Evolutionary conservation across 1,140 invertebrate genomes (phyloP).

Genomic region (Stegodyphus dumicola): DNA sequence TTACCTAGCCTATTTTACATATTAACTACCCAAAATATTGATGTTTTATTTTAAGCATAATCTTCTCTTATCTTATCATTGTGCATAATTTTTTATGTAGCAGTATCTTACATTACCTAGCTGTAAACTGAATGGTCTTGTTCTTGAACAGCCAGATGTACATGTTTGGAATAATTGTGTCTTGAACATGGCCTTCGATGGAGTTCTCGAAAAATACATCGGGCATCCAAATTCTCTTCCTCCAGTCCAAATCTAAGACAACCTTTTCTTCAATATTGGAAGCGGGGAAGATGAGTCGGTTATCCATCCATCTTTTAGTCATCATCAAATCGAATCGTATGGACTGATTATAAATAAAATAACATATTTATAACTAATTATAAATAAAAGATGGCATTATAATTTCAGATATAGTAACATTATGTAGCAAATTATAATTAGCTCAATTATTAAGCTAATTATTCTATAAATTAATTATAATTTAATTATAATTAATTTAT

Average conservation of each 20-base stretch:
- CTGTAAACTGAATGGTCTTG: slow-evolving; percentile 51
- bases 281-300: slow-evolving; percentile 17
- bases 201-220: slow-evolving; percentile 59
- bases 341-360: slow-evolving; percentile 7
- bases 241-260: slow-evolving; percentile 44
- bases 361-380: too few species aligned
- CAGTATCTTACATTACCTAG: slow-evolving; percentile 14
- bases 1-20: too few species aligned
- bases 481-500: too few species aligned
- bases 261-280: slow-evolving; percentile 13
- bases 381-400: too few species aligned
- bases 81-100: too few species aligned
- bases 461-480: too few species aligned
- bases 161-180: slow-evolving; percentile 56
- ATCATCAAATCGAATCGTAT: slow-evolving; percentile 56
- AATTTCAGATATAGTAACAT: too few species aligned
- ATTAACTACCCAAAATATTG: too few species aligned
- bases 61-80: too few species aligned
- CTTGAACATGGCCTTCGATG: slow-evolving; percentile 52
- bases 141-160: slow-evolving; percentile 50
- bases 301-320: slow-evolving; percentile 46
- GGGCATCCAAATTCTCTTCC: slow-evolving; percentile 50
- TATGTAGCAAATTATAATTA: too few species aligned
- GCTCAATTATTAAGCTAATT: too few species aligned
- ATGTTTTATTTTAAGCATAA: too few species aligned